Evolutionary conservation across 2,888 invertebrate species (phyloP).

Genomic region (Zootermopsis nevadensis): DNA sequence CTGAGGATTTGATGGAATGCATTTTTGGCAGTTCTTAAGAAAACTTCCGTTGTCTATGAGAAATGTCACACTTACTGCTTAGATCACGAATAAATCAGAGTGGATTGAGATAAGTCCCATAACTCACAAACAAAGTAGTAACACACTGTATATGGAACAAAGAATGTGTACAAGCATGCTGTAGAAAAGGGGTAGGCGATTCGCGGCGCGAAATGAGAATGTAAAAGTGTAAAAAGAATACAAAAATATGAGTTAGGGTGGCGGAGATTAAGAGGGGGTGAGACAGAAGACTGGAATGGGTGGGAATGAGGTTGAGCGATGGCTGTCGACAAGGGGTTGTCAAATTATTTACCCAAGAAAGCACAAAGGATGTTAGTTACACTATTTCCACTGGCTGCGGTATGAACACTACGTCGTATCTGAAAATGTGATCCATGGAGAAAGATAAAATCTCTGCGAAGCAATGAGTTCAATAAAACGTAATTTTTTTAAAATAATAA

Average conservation of each 20-base stretch:
- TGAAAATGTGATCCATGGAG: not conserved
- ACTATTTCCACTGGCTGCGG: slow-evolving; percentile 21
- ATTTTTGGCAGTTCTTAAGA: no score
- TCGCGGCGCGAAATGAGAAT: slow-evolving; percentile 10
- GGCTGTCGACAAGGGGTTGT: slow-evolving; percentile 31
- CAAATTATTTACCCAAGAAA: slow-evolving; percentile 36
- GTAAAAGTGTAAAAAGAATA: slow-evolving; percentile 19
- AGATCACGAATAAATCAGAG: no score
- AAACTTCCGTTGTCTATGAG: no score
- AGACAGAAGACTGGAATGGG: slow-evolving; percentile 10
- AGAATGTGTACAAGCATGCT: not conserved
- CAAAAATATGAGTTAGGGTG: not conserved
- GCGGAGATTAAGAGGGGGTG: slow-evolving; percentile 22
- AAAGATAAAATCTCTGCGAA: not conserved
- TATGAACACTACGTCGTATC: slow-evolving; percentile 8
- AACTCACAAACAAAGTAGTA: not conserved
- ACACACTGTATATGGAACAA: not conserved
- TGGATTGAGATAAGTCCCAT: no score
- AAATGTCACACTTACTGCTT: no score
- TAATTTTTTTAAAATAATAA: no score
- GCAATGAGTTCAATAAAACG: not conserved
- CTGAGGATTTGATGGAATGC: no score
- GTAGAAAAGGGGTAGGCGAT: slow-evolving; percentile 1
- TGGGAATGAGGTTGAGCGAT: slow-evolving; percentile 31
- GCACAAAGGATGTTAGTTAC: slow-evolving; percentile 34